Base-by-base conservation (phyloP, 2,113 vertebrate genomes). In the Caloenas nicobarica region DNA sequence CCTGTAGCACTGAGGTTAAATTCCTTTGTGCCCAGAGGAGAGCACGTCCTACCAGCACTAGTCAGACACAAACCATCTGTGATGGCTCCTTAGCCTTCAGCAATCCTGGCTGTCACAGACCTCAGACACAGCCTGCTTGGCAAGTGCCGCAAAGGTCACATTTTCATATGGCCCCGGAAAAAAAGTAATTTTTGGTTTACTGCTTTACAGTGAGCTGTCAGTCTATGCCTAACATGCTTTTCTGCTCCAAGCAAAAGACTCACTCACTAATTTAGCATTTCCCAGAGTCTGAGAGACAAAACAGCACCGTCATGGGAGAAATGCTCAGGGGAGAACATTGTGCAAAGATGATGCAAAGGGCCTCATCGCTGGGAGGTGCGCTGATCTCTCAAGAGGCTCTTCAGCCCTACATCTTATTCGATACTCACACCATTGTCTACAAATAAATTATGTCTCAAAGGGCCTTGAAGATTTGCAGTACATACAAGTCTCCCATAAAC, bases 131-230 rank as follows among this genome's bases (percentile, higher is more conserved):
- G 61, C 56, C 57, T 33, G 51, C 33, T n/a, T 60, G 53, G 61
- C 53, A 68, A 71, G 54, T 8, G 33, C 38, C 0, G 0, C 36
- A 36, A 73, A 69, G 38, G 34, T 92, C 66, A 56, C 0, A 0
- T 81, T 72, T 87, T 54, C 40, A 10, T 68, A 17, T 28, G 53
- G 76, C 77, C 48, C 50, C 4, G 5, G 48, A 53, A 87, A 88
- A 44, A 65, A 24, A 40, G 16, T 79, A 29, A 33, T 77, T 83
- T 58, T 78, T 81, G 19, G 26, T 64, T 68, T 88, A 29, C 10
- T 65, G 36, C 58, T 76, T 82, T 66, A 33, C 15, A 76, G 53
- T 14, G 61, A 81, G 25, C 71, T 88, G 42, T 62, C 51, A 33
- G 28, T 24, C 54, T 66, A 0, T 71, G 54, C n/a, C 81, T 60